These are phyloP conservation scores for Gonatopus flavifemur DNA, from an alignment of 1,140 invertebrate genomes.

Conservation along the genomic window DNA sequence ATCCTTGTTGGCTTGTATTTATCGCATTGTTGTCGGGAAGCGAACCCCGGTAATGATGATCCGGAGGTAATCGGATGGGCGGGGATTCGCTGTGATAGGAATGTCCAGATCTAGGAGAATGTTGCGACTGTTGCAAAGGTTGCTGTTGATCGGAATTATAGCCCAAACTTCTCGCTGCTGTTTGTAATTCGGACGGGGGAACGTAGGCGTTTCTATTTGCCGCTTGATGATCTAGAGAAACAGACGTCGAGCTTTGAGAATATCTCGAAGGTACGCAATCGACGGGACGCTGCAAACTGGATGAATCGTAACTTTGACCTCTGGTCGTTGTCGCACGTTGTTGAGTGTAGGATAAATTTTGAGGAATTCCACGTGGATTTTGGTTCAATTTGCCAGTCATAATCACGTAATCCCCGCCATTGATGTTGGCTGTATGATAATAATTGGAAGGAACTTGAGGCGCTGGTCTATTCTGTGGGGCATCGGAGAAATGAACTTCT, in stretches of 20 bases:
- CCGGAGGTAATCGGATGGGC: conserved; percentile 34
- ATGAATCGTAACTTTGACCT: conserved; percentile 45
- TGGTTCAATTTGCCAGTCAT: conserved; percentile 52
- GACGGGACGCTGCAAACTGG: conserved; percentile 23
- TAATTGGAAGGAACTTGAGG: conserved; percentile 56
- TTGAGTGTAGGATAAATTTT: conserved; percentile 34
- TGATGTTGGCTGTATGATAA: conserved; percentile 50
- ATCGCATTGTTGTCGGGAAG: conserved; percentile 25
- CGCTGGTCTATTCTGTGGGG: conserved; percentile 53
- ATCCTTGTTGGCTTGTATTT: conserved; percentile 25
- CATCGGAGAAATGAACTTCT: conserved; percentile 56
- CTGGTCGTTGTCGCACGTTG: conserved; percentile 31
- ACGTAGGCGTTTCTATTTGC: conserved; percentile 50
- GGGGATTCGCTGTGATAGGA: conserved; percentile 44
- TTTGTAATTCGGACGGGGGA: conserved; percentile 52
- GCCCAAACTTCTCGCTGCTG: conserved; percentile 32
- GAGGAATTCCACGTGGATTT: conserved; percentile 28
- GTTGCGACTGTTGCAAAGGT: conserved; percentile 24
- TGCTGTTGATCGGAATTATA: conserved; percentile 38
- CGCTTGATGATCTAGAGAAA: conserved; percentile 43
- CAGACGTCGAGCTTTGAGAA: conserved; percentile 29
- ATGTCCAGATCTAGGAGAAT: conserved; percentile 37
- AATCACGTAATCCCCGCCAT: conserved; percentile 55
- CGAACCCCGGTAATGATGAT: conserved; percentile 40
- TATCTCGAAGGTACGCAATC: conserved; percentile 37